Evolutionary conservation across 2,888 invertebrate species (phyloP), one percentile per base, ranked within the genome.

Genomic region (Plagodis pulveraria): DNA sequence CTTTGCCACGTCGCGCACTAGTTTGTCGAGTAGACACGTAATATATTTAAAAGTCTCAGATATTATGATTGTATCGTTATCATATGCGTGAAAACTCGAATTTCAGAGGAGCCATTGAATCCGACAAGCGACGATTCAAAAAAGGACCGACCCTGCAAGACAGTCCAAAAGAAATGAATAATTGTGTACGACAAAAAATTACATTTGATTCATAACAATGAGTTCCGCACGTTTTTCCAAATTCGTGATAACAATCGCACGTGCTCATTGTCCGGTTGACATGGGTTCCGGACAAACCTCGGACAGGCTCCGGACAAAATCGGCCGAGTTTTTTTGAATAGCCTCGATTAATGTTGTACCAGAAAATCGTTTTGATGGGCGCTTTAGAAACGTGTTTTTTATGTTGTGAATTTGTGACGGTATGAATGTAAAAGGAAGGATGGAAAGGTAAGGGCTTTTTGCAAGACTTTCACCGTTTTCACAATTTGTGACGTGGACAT

Each of bases 321-420:
- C 82, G 84, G 84, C 77, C 79, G 71, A 74, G 77, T 82, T 86
- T 85, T 50, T 87, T 85, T 84, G 80, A 87, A 88, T 80, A 82
- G 84, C 70, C 76, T 77, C 81, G 84, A 86, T 86, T 86, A 84
- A 83, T 83, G 80, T 78, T 83, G 85, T 82, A 83, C 79, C 81
- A 74, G 84, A 77, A 85, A 87, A 84, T 85, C 81, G 77, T 82
- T 87, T 84, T 88, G 90, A 89, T 81, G 84, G 86, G 83, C 81
- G 86, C 81, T 84, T 83, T 83, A 73, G 76, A 82, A 86, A 74
- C 70, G 71, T 71, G 77, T 79, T 81, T 83, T 80, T 78, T 78
- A 78, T 78, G 75, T 78, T 78, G 68, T 65, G 71, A 75, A 74
- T 62, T 54, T 72, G 73, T 79, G 74, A 81, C 75, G 65, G 76